Evolutionary conservation across 2,113 vertebrate species (phyloP), one percentile per base, ranked within the genome.

Genomic region (Erythrocercus mccallii): DNA sequence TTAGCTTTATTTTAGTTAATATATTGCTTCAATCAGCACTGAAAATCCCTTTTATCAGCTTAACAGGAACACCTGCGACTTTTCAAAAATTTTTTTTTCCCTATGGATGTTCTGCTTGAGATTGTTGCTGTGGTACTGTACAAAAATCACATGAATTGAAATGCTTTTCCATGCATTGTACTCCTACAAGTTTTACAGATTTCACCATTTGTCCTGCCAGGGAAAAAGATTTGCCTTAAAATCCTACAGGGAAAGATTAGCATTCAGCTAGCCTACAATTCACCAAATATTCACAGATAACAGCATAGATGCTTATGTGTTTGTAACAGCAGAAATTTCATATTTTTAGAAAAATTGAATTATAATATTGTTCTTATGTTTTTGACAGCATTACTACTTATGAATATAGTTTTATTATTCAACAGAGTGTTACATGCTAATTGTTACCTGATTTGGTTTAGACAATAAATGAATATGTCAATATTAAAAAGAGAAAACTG

Each of bases 331-430:
- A 88, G 5, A 57, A 38, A 70, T 13, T 19, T 47, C 57, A 35
- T 5, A 27, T 44, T 61, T 66, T 78, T 35, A 20, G 3, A 70
- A 22, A 61, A 83, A 37, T 22, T 44, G 5, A 66, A 11, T 82
- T 47, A 28, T 2, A 51, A 30, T 33, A 40, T 5, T 0, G 1
- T 57, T 81, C 23, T 31, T 2, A 2, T 28, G 6, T 2, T 93
- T 92, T 76, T 91, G 10, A 62, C 28, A 80, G 25, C 65, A 86
- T 66, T 61, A 17, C 3, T 90, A 37, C 9, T n/a, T 51, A 37
- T 20, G 2, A 69, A 61, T 47, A 65, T 10, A 64, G 4, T 14
- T 58, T 60, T 61, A 60, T 57, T 47, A 78, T 47, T 92, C 60
- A 84, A 50, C 7, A 84, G 45, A 86, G 9, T 38, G 3, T 50